Conservation (phyloP, 2,113 vertebrate species). For the Paradoxurus hermaphroditus region DNA sequence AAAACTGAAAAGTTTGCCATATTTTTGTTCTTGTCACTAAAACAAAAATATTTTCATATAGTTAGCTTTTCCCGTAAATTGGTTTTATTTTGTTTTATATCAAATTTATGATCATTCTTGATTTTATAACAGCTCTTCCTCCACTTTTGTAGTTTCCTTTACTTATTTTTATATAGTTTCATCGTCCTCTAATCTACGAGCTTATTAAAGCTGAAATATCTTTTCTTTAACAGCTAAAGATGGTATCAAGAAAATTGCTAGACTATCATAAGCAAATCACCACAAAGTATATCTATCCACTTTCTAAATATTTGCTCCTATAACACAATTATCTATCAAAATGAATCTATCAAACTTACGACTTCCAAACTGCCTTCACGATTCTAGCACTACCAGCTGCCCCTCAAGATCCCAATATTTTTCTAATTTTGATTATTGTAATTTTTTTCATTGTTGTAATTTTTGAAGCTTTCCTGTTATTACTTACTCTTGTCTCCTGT, state of each 20-base stretch:
- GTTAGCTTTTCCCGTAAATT: neutral
- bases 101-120: neutral
- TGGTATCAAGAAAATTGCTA: neutral
- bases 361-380: neutral
- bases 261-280: neutral
- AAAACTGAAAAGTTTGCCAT: neutral
- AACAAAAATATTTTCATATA: neutral
- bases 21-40: neutral
- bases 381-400: neutral
- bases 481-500: neutral
- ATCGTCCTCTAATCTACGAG: neutral
- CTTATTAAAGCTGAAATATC: neutral
- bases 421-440: neutral
- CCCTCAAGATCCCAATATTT: neutral
- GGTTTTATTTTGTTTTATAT: neutral
- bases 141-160: neutral
- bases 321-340: neutral
- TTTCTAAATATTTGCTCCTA: neutral
- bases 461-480: neutral
- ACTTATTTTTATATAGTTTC: neutral
- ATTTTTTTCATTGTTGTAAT: neutral
- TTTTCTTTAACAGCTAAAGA: neutral
- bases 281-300: neutral
- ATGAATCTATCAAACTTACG: neutral
- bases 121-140: neutral